phyloP scores from a whole-genome alignment of 1,140 invertebrate genomes.

The Anoplophora glabripennis region DNA sequence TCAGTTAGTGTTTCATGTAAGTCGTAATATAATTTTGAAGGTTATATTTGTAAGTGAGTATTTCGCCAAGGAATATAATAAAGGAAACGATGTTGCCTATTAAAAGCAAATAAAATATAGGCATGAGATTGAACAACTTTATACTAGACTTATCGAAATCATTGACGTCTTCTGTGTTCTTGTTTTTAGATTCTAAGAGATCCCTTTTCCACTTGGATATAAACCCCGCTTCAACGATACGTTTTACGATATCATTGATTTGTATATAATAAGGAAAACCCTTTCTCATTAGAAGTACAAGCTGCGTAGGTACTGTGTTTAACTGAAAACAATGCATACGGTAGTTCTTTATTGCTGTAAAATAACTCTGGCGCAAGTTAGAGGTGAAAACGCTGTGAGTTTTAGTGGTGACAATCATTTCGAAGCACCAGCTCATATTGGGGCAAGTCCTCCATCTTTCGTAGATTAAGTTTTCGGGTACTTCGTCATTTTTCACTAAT shows the following conservation, averaged over 20 bases:
- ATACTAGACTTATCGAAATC: not conserved
- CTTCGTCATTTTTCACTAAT: not conserved
- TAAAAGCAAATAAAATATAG: not conserved
- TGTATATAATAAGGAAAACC: slow-evolving; percentile 1
- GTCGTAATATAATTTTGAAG: not conserved
- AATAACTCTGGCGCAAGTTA: not conserved
- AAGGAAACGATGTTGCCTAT: not conserved
- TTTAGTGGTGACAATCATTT: not conserved
- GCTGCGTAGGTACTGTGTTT: not conserved
- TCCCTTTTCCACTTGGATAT: slow-evolving; percentile 11
- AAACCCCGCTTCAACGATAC: slow-evolving; percentile 3
- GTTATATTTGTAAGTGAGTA: too few relatives aligned
- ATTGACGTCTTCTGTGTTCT: not conserved
- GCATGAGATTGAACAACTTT: not conserved
- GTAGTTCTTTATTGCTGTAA: not conserved
- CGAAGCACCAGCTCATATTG: not conserved
- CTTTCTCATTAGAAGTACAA: slow-evolving; percentile 11
- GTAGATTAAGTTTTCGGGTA: slow-evolving; percentile 2
- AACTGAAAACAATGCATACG: slow-evolving; percentile 1
- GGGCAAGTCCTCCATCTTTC: slow-evolving; percentile 3
- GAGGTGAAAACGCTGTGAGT: slow-evolving; percentile 1
- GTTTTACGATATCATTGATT: not conserved
- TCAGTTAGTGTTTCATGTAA: too few relatives aligned
- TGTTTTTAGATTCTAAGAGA: not conserved
- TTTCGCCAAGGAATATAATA: not conserved